Conservation (phyloP, 1,140 invertebrate species). For the Harlomillsia oculata region DNA sequence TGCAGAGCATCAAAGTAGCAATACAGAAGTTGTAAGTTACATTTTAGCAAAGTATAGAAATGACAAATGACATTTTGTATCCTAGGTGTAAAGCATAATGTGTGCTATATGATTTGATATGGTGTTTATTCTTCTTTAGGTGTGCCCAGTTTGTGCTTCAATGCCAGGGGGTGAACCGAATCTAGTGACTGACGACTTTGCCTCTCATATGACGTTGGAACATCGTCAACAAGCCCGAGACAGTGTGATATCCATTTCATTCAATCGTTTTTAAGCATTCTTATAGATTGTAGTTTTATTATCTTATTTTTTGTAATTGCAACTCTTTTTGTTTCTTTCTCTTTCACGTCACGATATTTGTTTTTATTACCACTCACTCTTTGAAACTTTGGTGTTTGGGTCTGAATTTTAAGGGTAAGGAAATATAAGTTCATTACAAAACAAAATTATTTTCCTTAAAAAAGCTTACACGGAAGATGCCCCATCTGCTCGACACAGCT, state of each 20-base stretch:
- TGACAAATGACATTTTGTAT: slow-evolving; percentile 3
- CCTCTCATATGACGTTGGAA: slow-evolving; percentile 86
- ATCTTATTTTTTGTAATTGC: no score
- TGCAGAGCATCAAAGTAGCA: slow-evolving; percentile 72
- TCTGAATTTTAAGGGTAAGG: no score
- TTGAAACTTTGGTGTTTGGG: no score
- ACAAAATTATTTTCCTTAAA: no score
- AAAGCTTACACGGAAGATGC: slow-evolving; percentile 32
- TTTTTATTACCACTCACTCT: no score
- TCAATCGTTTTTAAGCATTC: no score
- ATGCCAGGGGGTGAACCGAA: slow-evolving; percentile 93
- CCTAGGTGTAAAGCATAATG: no score
- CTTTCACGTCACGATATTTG: no score
- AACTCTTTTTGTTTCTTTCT: no score
- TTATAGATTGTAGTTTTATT: no score
- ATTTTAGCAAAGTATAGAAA: no score
- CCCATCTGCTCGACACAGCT: slow-evolving; percentile 30
- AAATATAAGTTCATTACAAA: no score
- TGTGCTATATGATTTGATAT: neutral
- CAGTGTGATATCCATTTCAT: slow-evolving; percentile 5
- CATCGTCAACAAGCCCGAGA: slow-evolving; percentile 74
- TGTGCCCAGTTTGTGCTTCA: slow-evolving; percentile 93
- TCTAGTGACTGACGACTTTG: slow-evolving; percentile 94
- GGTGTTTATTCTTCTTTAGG: slow-evolving; percentile 44
- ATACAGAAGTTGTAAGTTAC: slow-evolving; percentile 72